Evolutionary conservation across 92 coral and sea anemone genomes (phyloP).

Genomic region (Zoanthus sansibaricus): DNA sequence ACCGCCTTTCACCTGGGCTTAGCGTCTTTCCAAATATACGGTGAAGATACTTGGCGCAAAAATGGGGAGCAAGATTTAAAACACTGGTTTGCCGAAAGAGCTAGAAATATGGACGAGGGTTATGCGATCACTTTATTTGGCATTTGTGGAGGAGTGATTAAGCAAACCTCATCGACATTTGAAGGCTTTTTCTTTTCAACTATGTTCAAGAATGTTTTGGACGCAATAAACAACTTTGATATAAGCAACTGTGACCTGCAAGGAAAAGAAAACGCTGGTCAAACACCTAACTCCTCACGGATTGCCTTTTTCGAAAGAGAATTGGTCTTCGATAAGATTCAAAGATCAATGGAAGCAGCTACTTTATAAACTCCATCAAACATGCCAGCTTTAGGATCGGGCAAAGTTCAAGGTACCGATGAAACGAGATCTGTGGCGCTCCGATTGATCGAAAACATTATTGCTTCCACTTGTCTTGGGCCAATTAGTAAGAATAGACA

Average conservation of each 20-base stretch:
- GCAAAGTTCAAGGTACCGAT: too few species aligned
- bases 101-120: background rate
- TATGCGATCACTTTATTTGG: background rate
- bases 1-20: too few species aligned
- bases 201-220: background rate
- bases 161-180: slow-evolving; percentile 9
- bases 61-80: slow-evolving; percentile 30
- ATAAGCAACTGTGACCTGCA: too few species aligned
- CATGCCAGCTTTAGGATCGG: background rate
- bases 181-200: background rate
- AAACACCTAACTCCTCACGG: too few species aligned
- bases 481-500: too few species aligned
- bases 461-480: background rate
- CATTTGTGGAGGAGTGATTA: background rate
- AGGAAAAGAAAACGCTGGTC: too few species aligned
- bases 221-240: too few species aligned
- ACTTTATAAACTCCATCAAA: background rate
- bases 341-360: background rate
- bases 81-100: background rate
- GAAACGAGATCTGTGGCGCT: too few species aligned
- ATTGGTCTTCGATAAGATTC: too few species aligned
- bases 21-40: too few species aligned
- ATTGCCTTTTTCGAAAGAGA: too few species aligned
- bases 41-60: slow-evolving; percentile 45
- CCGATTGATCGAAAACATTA: background rate